A percentile compares a stretch with the other conserved stretches of the same genome.
These are phyloP conservation scores for Chiloscyllium plagiosum DNA, from an alignment of 2,113 vertebrate species.

Conservation along the genomic window DNA sequence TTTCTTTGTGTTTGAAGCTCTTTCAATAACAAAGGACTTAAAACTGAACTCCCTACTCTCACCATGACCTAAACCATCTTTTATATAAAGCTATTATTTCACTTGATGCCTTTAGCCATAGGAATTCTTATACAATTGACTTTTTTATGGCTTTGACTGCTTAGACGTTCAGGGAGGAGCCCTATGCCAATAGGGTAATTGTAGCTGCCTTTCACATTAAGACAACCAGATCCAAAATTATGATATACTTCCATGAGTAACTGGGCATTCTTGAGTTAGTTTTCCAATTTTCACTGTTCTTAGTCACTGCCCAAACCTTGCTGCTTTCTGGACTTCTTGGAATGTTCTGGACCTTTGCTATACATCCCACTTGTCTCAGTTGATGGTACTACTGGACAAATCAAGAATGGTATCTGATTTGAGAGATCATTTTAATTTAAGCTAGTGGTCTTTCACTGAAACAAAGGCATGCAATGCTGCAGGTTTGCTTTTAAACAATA, in stretches of 20 bases:
- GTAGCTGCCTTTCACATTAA: not conserved
- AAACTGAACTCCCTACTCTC: not conserved
- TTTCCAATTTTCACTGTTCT: not conserved
- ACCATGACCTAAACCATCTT: not conserved
- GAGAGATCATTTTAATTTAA: too few relatives aligned
- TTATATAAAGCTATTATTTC: not conserved
- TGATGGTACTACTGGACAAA: too few relatives aligned
- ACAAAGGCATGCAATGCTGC: too few relatives aligned
- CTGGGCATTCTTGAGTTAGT: not conserved
- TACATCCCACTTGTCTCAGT: not conserved
- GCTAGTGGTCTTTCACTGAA: too few relatives aligned
- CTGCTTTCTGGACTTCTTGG: not conserved
- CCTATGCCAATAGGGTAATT: not conserved
- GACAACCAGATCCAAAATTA: not conserved
- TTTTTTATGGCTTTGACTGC: not conserved
- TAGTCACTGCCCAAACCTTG: not conserved
- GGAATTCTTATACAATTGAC: not conserved
- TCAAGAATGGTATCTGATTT: too few relatives aligned
- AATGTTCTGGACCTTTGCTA: not conserved
- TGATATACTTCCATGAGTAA: not conserved
- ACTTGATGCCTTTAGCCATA: not conserved
- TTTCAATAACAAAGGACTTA: not conserved
- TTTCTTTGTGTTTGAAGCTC: not conserved
- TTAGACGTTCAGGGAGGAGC: not conserved
- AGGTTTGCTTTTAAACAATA: too few relatives aligned